Conservation (phyloP, 2,113 vertebrate species). For the Serilophus lunatus region DNA sequence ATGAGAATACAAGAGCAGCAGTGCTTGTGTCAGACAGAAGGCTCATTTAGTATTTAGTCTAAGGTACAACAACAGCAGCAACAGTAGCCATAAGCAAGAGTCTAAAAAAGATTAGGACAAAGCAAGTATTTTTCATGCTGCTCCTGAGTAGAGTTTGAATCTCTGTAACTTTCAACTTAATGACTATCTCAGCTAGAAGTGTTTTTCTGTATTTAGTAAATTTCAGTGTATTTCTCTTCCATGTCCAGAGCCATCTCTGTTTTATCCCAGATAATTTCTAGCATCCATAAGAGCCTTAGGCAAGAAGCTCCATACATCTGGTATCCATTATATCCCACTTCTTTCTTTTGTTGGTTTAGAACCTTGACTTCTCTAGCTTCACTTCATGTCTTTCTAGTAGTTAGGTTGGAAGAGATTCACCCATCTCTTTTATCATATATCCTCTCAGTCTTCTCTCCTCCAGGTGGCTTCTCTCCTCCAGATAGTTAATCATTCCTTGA, state of each 20-base stretch:
- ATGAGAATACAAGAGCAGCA: neutral
- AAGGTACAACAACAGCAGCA: neutral
- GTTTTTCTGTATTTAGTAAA: neutral
- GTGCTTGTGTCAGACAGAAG: neutral
- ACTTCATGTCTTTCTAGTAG: neutral
- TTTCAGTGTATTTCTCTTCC: neutral
- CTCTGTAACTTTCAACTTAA: neutral
- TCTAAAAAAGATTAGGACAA: neutral
- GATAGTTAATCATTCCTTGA: neutral
- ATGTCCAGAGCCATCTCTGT: neutral
- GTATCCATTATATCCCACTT: neutral
- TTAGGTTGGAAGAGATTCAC: neutral
- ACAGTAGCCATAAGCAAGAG: neutral
- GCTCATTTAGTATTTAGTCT: neutral
- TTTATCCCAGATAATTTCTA: neutral
- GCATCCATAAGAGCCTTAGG: neutral
- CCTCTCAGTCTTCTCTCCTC: neutral
- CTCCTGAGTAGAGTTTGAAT: neutral
- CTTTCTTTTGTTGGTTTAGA: neutral
- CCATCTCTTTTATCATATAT: neutral
- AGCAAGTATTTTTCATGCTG: neutral
- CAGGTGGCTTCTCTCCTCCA: too few relatives aligned
- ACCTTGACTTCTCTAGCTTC: neutral
- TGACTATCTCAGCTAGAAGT: neutral
- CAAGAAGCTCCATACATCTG: neutral